These are phyloP conservation scores for Sarcophaga subvicina DNA, from an alignment of 2,888 invertebrate genomes.

Conservation along the genomic window DNA sequence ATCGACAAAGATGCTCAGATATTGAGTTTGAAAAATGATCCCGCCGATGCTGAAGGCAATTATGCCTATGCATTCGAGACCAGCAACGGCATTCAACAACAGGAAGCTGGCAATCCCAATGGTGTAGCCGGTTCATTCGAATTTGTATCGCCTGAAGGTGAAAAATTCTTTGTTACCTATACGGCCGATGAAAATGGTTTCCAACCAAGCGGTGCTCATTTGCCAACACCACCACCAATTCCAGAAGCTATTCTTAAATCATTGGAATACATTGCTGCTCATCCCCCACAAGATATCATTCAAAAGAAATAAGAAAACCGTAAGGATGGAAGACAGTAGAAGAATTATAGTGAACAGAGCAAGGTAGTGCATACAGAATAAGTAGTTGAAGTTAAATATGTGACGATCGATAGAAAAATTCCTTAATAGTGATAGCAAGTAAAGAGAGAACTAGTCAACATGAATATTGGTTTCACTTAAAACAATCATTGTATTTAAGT, in stretches of 20 bases:
- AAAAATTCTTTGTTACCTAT: constrained; percentile 80
- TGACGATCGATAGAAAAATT: constrained; percentile 17
- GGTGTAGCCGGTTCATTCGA: constrained; percentile 82
- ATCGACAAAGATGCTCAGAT: constrained; percentile 75
- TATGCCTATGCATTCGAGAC: constrained; percentile 82
- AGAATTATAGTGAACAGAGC: constrained; percentile 25
- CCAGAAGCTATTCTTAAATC: constrained; percentile 83
- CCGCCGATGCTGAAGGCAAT: constrained; percentile 80
- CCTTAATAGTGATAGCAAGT: constrained; percentile 19
- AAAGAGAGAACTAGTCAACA: constrained; percentile 59
- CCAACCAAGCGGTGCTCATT: constrained; percentile 81
- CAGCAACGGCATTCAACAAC: constrained; percentile 84
- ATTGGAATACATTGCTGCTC: constrained; percentile 82
- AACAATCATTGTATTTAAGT: neutral
- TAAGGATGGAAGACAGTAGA: constrained; percentile 23
- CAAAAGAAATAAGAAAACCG: constrained; percentile 33
- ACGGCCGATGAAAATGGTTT: constrained; percentile 84
- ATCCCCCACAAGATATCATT: constrained; percentile 72
- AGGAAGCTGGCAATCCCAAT: constrained; percentile 83
- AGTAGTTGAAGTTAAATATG: constrained; percentile 14
- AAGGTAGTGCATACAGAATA: constrained; percentile 3
- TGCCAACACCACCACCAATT: constrained; percentile 83
- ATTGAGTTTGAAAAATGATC: constrained; percentile 78
- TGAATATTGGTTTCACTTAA: constrained; percentile 45
- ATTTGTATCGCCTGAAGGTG: constrained; percentile 83